Evolutionary conservation across 2,113 vertebrate genomes (phyloP).

Genomic region (Emydocephalus ijimae): DNA sequence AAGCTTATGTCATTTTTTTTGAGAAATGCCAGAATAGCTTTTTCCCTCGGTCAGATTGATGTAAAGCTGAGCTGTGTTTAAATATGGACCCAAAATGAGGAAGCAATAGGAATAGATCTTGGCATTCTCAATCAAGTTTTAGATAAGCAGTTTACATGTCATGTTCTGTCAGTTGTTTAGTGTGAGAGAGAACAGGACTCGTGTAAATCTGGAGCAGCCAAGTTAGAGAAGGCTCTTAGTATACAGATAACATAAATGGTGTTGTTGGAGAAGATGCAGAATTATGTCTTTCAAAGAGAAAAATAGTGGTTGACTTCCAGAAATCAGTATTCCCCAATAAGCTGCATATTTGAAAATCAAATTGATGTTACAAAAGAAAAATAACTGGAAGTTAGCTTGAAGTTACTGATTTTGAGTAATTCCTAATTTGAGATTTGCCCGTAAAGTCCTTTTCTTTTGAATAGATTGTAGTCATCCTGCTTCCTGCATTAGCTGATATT

Average conservation of each 20-base stretch:
- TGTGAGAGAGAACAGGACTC: not conserved
- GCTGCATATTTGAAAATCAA: conserved; percentile 39
- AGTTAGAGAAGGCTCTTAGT: not conserved
- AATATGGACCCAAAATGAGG: conserved; percentile 12
- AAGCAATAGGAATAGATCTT: conserved; percentile 1
- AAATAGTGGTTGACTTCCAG: conserved; percentile 4
- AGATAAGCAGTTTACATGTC: conserved; percentile 28
- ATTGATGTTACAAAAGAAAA: conserved; percentile 39
- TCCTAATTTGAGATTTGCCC: not conserved
- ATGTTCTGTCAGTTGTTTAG: conserved; percentile 37
- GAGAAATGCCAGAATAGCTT: conserved; percentile 3
- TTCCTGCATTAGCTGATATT: not conserved
- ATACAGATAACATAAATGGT: conserved; percentile 32
- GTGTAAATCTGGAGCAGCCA: not conserved
- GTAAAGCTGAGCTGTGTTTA: accelerated
- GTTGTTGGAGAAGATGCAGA: conserved; percentile 40
- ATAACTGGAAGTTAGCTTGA: not conserved
- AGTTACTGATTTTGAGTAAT: not conserved
- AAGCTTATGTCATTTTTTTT: not conserved
- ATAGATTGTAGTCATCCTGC: not conserved
- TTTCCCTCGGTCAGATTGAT: not conserved
- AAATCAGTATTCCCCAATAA: conserved; percentile 51
- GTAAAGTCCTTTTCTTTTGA: not conserved
- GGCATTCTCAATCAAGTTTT: conserved; percentile 21
- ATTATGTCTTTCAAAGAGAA: conserved; percentile 40